These are phyloP conservation scores for Sebastolobus altivelis DNA, from an alignment of 2,797 vertebrate species.

Conservation along the genomic window DNA sequence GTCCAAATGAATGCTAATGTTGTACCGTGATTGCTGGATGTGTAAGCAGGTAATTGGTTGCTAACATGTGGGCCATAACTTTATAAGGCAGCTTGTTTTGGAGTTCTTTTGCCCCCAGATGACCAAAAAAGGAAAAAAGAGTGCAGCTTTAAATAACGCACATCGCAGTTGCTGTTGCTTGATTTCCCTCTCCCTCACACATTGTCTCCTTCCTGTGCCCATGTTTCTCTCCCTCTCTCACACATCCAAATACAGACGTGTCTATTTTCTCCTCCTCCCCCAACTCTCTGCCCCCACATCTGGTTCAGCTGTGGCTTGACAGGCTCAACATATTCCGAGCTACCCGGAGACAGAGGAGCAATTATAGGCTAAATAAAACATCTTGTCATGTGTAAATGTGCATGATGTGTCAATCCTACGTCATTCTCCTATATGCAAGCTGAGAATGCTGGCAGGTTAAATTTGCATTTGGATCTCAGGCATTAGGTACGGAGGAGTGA, in stretches of 20 bases:
- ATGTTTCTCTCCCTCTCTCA: neutral
- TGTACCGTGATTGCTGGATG: neutral
- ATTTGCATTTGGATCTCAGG: constrained; percentile 20
- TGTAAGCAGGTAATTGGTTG: neutral
- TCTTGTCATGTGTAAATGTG: constrained; percentile 11
- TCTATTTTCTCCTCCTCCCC: constrained; percentile 31
- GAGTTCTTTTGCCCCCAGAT: neutral
- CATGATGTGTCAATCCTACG: constrained; percentile 10
- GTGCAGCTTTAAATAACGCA: neutral
- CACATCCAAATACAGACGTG: constrained; percentile 22
- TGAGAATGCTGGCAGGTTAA: constrained; percentile 14
- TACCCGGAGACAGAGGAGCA: constrained; percentile 23
- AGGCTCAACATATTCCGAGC: constrained; percentile 22
- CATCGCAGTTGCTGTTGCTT: neutral
- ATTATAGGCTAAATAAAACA: constrained; percentile 47
- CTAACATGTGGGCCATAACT: neutral
- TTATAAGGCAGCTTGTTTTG: neutral
- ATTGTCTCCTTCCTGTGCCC: constrained; percentile 4
- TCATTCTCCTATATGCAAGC: neutral
- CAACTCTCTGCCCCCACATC: constrained; percentile 30
- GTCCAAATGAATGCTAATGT: neutral
- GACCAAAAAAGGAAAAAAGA: neutral
- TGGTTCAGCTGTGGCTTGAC: constrained; percentile 31
- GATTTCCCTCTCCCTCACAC: neutral
- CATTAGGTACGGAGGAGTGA: constrained; percentile 2